Evolutionary conservation across 2,797 vertebrate species (phyloP), one percentile per base, ranked within the genome.

Genomic region (Brachyrhaphis roseni): DNA sequence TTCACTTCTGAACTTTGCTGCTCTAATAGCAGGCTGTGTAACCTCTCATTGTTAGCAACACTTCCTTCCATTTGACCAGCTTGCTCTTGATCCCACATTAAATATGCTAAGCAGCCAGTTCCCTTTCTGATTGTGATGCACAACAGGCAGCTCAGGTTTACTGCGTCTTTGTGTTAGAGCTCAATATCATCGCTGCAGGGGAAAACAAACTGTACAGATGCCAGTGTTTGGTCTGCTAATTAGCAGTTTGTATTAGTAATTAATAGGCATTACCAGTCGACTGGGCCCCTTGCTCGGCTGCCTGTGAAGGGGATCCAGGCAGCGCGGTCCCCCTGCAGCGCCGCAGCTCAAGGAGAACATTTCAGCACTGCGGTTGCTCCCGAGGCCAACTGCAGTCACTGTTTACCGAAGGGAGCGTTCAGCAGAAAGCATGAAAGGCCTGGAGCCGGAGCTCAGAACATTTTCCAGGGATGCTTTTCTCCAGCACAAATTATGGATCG

Each of bases 221-320:
- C 92, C 93, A 94, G 91, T 94, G 92, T 95, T 94, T 94, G 93
- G 90, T 94, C 90, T 92, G 90, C 94, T 95, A 94, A 95, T 95
- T 94, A 95, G 93, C 93, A 80, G 90, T 94, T 94, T 95, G 93
- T 95, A 93, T 94, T 92, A 92, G 94, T 95, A 94, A 94, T 95
- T 94, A 95, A 94, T 93, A 91, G 94, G 93, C 92, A 93, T 94
- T 94, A 95, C 87, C 93, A 92, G 92, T 94, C 92, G 90, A 92
- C 89, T 88, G 72, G 93, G 87, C 90, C 92, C 86, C 90, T 71
- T 85, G 88, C 92, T 87, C 89, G 18, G 89, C 83, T 86, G 87
- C 90, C 91, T 90, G 90, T 92, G 90, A 94, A 92, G 91, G 89
- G 87, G 93, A 93, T 92, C 89, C 92, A 93, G 90, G 88, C 89